phyloP scores from a whole-genome alignment of 2,888 invertebrate genomes.

The Phaedon cochleariae region DNA sequence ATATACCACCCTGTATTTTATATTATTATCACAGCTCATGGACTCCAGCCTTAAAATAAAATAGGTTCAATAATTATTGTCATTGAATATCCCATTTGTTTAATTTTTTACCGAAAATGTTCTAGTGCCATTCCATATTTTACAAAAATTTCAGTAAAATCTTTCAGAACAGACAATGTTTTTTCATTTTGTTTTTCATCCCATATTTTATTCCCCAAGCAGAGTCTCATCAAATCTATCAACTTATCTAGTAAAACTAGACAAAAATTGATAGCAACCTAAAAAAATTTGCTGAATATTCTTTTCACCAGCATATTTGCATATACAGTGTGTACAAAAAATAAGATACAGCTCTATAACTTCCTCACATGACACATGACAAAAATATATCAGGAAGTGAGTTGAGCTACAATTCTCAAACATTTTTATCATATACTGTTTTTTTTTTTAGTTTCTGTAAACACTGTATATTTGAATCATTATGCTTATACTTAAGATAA shows the following conservation, averaged over 20 bases:
- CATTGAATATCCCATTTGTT: neutral
- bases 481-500: too few species aligned
- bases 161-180: slow-evolving; percentile 64
- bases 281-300: slow-evolving; percentile 44
- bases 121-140: slow-evolving; percentile 67
- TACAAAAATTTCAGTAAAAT: slow-evolving; percentile 67
- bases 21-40: slow-evolving; percentile 50
- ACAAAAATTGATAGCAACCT: slow-evolving; percentile 65
- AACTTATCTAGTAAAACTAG: slow-evolving; percentile 64
- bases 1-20: slow-evolving; percentile 59
- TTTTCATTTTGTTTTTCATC: slow-evolving; percentile 62
- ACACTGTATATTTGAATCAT: too few species aligned
- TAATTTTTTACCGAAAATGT: slow-evolving; percentile 63
- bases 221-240: slow-evolving; percentile 64
- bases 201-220: slow-evolving; percentile 69
- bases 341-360: too few species aligned
- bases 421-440: too few species aligned
- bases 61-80: neutral
- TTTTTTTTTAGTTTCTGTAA: too few species aligned
- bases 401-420: too few species aligned
- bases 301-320: too few species aligned
- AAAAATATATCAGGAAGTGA: too few species aligned
- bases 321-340: too few species aligned
- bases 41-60: slow-evolving; percentile 54
- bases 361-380: too few species aligned